These are phyloP conservation scores for Eidolon dupreanum DNA, from an alignment of 2,797 vertebrate genomes.

Conservation along the genomic window DNA sequence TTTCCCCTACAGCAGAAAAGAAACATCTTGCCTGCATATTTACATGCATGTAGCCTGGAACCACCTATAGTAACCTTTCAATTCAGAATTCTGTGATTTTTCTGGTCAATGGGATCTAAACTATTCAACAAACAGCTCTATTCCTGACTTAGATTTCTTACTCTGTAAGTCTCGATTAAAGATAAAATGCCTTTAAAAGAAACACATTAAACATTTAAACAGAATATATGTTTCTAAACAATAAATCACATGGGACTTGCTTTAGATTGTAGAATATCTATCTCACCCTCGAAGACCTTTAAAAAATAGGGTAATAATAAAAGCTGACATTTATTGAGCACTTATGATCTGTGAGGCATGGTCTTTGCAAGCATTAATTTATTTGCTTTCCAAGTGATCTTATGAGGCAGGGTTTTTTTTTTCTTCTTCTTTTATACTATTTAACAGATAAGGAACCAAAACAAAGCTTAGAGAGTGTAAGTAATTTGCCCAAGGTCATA, in stretches of 20 bases:
- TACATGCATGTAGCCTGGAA: not conserved
- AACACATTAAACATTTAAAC: constrained; percentile 48
- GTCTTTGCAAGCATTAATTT: constrained; percentile 70
- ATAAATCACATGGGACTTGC: constrained; percentile 27
- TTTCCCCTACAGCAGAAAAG: not conserved
- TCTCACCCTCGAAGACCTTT: constrained; percentile 59
- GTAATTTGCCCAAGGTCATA: constrained; percentile 76
- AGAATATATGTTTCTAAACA: constrained; percentile 55
- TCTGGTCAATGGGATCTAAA: not conserved
- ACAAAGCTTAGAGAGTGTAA: constrained; percentile 71
- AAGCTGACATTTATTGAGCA: constrained; percentile 73
- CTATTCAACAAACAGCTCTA: not conserved
- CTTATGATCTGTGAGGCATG: constrained; percentile 68
- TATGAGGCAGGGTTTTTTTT: constrained; percentile 4
- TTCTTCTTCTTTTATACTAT: constrained; percentile 50
- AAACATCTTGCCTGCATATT: not conserved
- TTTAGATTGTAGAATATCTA: constrained; percentile 50
- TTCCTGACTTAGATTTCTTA: constrained; percentile 14
- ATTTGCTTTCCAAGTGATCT: constrained; percentile 75
- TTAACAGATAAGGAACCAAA: constrained; percentile 76
- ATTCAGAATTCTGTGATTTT: constrained; percentile 38
- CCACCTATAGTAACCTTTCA: not conserved
- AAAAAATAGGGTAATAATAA: constrained; percentile 73
- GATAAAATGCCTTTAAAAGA: constrained; percentile 47
- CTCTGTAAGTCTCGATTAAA: constrained; percentile 38